A percentile compares a stretch with the other conserved stretches of the same genome.
phyloP scores from a whole-genome alignment of 1,140 invertebrate genomes.

The Drosophila melanogaster region Release_6_plus_ISO1_MT NT_037436.4:6279501-6280000 shows the following conservation, averaged over 20 bases:
- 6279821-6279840: conserved; percentile 40
- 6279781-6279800: conserved; percentile 6
- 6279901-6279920: conserved; percentile 80
- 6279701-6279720: conserved; percentile 80
- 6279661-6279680: conserved; percentile 62
- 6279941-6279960: conserved; percentile 50
- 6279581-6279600: conserved; percentile 69
- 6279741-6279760: conserved; percentile 60
- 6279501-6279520: conserved; percentile 64
- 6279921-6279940: conserved; percentile 72
- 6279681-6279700: conserved; percentile 36
- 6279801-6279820: conserved; percentile 15
- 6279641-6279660: conserved; percentile 84
- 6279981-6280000: conserved; percentile 62
- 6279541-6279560: conserved; percentile 63
- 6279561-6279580: neutral
- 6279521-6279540: conserved; percentile 79
- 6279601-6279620: conserved; percentile 64
- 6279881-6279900: conserved; percentile 60
- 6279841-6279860: conserved; percentile 27
- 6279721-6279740: conserved; percentile 79
- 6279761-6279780: neutral
- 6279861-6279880: conserved; percentile 50
- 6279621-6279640: conserved; percentile 84
- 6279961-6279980: conserved; percentile 7